Evolutionary conservation across 2,797 vertebrate species (phyloP).

Genomic region (Lophotriccus pileatus): DNA sequence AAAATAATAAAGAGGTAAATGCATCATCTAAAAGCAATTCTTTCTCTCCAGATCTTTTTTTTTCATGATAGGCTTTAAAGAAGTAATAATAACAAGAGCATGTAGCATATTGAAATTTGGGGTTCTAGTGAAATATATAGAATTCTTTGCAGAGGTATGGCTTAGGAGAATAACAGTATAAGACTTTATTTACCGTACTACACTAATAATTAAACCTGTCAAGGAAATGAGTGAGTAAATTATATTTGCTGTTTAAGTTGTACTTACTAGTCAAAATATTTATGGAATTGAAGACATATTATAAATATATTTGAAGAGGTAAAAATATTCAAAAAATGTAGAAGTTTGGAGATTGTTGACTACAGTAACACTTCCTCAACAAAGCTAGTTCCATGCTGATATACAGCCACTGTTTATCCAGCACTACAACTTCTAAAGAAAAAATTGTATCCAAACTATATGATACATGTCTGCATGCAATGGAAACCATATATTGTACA

Average conservation of each 20-base stretch:
- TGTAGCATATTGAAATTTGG: neutral
- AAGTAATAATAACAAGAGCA: fast-evolving
- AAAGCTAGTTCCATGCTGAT: neutral
- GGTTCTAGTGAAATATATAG: neutral
- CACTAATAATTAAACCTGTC: neutral
- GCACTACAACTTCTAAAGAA: neutral
- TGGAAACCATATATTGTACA: neutral
- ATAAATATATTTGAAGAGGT: neutral
- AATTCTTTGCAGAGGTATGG: neutral
- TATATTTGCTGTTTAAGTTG: neutral
- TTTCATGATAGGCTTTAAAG: neutral
- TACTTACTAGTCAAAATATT: neutral
- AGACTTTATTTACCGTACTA: neutral
- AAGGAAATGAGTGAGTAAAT: neutral
- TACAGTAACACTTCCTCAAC: neutral
- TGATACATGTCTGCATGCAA: neutral
- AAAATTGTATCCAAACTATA: neutral
- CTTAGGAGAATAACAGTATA: neutral
- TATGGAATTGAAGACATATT: neutral
- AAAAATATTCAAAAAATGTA: neutral
- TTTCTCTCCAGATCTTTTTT: neutral
- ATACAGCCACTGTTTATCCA: neutral
- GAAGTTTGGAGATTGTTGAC: neutral
- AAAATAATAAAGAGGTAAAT: neutral
- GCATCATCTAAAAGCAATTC: neutral